Conservation (phyloP, 2,888 invertebrate genomes). For the Zootermopsis nevadensis region DNA sequence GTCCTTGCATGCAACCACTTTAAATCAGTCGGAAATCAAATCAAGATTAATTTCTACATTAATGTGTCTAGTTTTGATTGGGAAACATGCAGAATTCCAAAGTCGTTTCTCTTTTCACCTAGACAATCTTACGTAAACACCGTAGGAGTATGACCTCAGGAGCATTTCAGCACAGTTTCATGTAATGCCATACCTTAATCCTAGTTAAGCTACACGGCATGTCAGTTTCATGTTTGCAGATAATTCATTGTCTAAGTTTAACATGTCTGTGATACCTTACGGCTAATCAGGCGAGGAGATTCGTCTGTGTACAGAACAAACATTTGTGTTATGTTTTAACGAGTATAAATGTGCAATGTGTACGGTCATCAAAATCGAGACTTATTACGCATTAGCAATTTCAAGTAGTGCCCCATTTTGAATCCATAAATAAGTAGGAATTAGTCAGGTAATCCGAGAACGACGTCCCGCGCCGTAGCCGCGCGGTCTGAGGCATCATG, state of each 20-base stretch:
- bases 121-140: neutral
- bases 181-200: neutral
- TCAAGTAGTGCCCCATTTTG: no score
- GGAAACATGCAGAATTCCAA: neutral
- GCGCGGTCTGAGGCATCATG: no score
- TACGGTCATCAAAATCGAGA: no score
- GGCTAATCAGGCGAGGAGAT: neutral
- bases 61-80: neutral
- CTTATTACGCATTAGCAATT: no score
- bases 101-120: neutral
- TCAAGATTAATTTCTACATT: constrained; percentile 15
- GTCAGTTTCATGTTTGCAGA: neutral
- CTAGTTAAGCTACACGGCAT: neutral
- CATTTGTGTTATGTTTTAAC: no score
- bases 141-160: neutral
- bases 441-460: no score
- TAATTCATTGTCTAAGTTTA: neutral
- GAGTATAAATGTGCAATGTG: no score
- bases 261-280: neutral
- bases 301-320: no score
- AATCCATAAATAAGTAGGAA: no score
- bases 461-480: no score
- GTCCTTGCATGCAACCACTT: neutral
- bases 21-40: neutral
- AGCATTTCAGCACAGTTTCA: neutral